phyloP scores from a whole-genome alignment of 64 coral and sea anemone genomes.

The Orbicella faveolata region DNA sequence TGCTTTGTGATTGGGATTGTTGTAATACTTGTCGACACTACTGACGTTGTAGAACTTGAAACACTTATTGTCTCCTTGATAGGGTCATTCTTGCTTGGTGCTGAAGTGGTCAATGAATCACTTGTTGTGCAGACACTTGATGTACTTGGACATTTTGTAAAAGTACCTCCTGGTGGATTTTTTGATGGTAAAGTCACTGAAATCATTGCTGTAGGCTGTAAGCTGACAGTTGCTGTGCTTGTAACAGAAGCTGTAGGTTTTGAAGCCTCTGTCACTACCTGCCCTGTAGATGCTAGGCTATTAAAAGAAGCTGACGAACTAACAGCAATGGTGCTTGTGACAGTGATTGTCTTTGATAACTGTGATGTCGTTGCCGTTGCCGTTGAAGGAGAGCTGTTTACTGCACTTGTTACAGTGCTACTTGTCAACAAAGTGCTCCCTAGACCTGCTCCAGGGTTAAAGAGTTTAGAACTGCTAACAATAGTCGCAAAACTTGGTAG shows the following conservation, averaged over 20 bases:
- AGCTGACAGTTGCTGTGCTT: neutral
- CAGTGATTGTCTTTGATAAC: conserved; percentile 23
- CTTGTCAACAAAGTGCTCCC: conserved; percentile 21
- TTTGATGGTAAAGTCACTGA: neutral
- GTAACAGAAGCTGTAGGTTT: neutral
- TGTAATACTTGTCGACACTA: neutral
- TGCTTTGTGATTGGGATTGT: neutral
- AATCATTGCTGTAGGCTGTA: neutral
- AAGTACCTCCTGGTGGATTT: neutral
- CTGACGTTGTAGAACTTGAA: conserved; percentile 5
- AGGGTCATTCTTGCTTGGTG: neutral
- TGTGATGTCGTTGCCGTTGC: conserved; percentile 15
- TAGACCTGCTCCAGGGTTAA: conserved; percentile 60
- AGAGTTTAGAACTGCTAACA: conserved; percentile 92
- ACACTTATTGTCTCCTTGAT: neutral
- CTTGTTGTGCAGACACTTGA: neutral
- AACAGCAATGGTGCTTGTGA: neutral
- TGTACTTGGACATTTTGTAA: neutral
- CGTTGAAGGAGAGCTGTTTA: conserved; percentile 1
- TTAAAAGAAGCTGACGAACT: conserved; percentile 12
- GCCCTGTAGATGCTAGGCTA: neutral
- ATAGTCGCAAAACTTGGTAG: conserved; percentile 93
- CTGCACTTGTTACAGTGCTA: conserved; percentile 25
- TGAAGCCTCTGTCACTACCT: conserved; percentile 16
- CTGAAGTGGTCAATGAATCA: neutral